These are phyloP conservation scores for Ostrea edulis DNA, from an alignment of 1,140 invertebrate genomes.

Conservation along the genomic window DNA sequence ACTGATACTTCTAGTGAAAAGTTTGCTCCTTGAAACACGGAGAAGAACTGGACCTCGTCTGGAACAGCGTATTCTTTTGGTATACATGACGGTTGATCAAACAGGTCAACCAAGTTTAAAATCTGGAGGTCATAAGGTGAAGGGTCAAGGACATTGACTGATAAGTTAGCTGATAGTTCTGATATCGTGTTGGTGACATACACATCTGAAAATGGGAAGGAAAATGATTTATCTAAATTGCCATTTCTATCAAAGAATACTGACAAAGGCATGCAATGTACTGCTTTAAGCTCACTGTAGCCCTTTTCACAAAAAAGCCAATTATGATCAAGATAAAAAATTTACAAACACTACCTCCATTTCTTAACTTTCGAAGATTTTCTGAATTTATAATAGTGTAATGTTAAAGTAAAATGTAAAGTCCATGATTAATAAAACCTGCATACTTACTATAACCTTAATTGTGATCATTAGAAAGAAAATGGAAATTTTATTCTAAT, in stretches of 20 bases:
- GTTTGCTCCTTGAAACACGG: conserved; percentile 15
- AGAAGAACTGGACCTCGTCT: not conserved
- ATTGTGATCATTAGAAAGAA: not conserved
- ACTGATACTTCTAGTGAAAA: conserved; percentile 33
- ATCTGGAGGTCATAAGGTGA: conserved; percentile 32
- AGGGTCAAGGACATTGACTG: conserved; percentile 31
- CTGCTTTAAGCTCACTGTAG: too few species aligned
- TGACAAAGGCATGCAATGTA: not conserved
- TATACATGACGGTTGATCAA: conserved; percentile 27
- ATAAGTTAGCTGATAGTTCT: not conserved
- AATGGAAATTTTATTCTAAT: not conserved
- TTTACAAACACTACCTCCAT: too few species aligned
- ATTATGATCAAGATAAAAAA: too few species aligned
- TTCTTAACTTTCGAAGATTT: too few species aligned
- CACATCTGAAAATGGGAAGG: conserved; percentile 32
- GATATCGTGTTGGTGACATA: conserved; percentile 10
- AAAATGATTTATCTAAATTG: not conserved
- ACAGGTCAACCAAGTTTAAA: not conserved
- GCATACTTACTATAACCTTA: too few species aligned
- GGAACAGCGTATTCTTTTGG: not conserved
- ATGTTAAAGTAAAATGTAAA: too few species aligned
- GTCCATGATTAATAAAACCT: too few species aligned
- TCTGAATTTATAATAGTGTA: too few species aligned
- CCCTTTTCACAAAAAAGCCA: too few species aligned
- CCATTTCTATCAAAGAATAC: not conserved